Percentiles rank a stretch among this genome's conserved stretches.
Evolutionary conservation across 2,888 invertebrate genomes (phyloP).

Genomic region (Saturnia japonica): DNA sequence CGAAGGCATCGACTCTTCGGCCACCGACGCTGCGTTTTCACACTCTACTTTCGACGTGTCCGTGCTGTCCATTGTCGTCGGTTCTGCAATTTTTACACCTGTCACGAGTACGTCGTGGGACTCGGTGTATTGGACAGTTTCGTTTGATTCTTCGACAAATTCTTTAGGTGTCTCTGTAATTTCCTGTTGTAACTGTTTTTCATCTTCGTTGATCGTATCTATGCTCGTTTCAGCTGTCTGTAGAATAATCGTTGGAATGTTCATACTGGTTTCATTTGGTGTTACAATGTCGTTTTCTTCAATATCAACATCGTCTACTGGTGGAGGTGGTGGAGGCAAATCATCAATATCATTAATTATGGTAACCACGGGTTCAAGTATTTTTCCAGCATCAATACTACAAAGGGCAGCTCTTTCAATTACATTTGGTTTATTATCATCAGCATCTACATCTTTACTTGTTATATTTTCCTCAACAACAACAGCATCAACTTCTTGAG

Average conservation of each 20-base stretch:
- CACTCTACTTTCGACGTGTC: background rate
- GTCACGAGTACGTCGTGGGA: background rate
- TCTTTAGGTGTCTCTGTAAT: background rate
- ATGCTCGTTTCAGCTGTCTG: background rate
- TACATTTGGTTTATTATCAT: background rate
- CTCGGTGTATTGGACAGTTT: background rate
- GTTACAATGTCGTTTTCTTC: background rate
- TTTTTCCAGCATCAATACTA: background rate
- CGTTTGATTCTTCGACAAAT: background rate
- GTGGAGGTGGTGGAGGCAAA: slow-evolving; percentile 23
- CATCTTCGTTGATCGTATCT: background rate
- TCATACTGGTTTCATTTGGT: background rate
- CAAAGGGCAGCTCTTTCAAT: background rate
- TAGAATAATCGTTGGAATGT: background rate
- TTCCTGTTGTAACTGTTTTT: background rate
- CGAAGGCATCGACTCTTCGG: slow-evolving; percentile 32
- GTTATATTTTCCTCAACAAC: background rate
- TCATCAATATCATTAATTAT: slow-evolving; percentile 21
- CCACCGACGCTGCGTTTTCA: background rate
- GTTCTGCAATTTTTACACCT: background rate
- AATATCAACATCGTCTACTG: slow-evolving; percentile 5
- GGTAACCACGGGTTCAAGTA: background rate
- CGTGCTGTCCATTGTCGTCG: background rate
- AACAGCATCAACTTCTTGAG: background rate
- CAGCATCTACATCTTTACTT: background rate